phyloP scores from a whole-genome alignment of 2,888 invertebrate species.

The Lasioglossum morio region DNA sequence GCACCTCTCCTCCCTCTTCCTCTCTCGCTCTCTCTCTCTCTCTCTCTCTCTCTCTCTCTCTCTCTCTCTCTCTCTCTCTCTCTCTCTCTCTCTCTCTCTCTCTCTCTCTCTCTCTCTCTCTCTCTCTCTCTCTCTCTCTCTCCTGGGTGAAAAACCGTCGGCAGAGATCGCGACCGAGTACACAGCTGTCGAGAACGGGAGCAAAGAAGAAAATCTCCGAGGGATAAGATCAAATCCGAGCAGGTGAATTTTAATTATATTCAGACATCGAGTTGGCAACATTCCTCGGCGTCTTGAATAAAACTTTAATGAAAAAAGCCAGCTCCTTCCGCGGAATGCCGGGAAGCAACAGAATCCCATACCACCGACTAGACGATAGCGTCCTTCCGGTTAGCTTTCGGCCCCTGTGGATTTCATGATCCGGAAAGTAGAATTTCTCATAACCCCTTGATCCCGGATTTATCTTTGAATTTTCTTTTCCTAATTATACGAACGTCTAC shows the following conservation, averaged over 20 bases:
- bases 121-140: neutral
- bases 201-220: constrained; percentile 22
- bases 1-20: no score
- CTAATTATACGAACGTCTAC: neutral
- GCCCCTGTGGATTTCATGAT: neutral
- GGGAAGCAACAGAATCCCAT: constrained; percentile 7
- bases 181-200: constrained; percentile 59
- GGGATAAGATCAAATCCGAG: constrained; percentile 63
- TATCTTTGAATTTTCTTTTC: constrained; percentile 3
- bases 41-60: neutral
- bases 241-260: constrained; percentile 71
- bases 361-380: neutral
- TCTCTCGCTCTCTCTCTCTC: neutral
- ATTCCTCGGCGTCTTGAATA: constrained; percentile 63
- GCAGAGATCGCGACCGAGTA: constrained; percentile 39
- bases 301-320: constrained; percentile 56
- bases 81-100: neutral
- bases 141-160: constrained; percentile 46
- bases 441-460: constrained; percentile 3
- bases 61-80: neutral
- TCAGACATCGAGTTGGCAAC: constrained; percentile 65
- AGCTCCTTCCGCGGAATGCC: no score
- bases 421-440: constrained; percentile 2
- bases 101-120: neutral
- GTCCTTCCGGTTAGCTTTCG: neutral